Conservation (phyloP, 1,140 invertebrate genomes). For the Cherax quadricarinatus region DNA sequence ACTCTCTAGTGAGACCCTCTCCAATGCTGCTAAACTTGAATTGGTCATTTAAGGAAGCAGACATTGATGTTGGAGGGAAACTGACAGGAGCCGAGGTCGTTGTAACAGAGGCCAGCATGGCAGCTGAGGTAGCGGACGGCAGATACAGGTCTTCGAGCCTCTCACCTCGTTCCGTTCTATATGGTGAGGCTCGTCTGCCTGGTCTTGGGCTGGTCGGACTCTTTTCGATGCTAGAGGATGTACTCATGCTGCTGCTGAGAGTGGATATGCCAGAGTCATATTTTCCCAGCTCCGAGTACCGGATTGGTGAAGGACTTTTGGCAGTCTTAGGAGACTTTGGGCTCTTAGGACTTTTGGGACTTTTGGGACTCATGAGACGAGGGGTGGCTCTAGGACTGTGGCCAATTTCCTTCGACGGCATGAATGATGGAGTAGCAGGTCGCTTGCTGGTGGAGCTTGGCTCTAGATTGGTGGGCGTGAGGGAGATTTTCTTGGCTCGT, state of each 20-base stretch:
- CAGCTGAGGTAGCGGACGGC: constrained; percentile 53
- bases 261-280: constrained; percentile 91
- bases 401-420: constrained; percentile 57
- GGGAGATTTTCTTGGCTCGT: constrained; percentile 49
- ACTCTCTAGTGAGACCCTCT: constrained; percentile 27
- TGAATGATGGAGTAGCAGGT: constrained; percentile 64
- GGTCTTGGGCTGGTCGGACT: constrained; percentile 81
- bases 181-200: constrained; percentile 58
- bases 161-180: constrained; percentile 73
- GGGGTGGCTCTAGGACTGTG: constrained; percentile 76
- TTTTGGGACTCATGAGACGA: constrained; percentile 88
- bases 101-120: constrained; percentile 49
- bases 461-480: constrained; percentile 51
- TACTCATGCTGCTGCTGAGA: constrained; percentile 82
- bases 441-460: constrained; percentile 41
- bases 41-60: constrained; percentile 51
- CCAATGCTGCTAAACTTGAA: constrained; percentile 56
- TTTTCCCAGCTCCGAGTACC: constrained; percentile 82
- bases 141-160: constrained; percentile 69
- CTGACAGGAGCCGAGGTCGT: constrained; percentile 44
- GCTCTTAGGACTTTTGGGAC: constrained; percentile 79
- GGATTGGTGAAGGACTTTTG: constrained; percentile 84
- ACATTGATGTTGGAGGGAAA: constrained; percentile 46
- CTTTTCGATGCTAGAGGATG: constrained; percentile 89
- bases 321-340: constrained; percentile 83